Percentiles rank a stretch among this genome's conserved stretches.
Evolutionary conservation across 2,113 vertebrate genomes (phyloP).

Genomic region (Urocynchramus pylzowi): DNA sequence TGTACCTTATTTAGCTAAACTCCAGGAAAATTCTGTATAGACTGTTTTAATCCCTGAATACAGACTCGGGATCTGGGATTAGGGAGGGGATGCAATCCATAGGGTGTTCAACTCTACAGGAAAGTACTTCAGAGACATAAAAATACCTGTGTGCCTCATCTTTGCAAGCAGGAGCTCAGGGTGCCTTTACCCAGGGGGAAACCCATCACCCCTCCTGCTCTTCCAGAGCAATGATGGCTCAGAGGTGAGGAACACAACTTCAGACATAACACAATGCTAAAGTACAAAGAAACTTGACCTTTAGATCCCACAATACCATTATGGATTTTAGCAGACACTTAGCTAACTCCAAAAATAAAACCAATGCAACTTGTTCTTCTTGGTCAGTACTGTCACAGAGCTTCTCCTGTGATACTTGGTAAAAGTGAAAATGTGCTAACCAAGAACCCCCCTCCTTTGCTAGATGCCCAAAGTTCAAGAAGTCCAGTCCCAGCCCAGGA

Average conservation of each 20-base stretch:
- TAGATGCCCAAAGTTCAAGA: neutral
- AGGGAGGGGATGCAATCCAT: accelerated
- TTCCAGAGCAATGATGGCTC: neutral
- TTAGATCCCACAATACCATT: neutral
- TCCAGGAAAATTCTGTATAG: neutral
- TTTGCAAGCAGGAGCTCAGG: neutral
- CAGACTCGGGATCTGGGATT: neutral
- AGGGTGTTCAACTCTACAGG: neutral
- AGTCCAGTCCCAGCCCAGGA: neutral
- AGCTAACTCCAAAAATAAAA: neutral
- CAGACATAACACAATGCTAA: neutral
- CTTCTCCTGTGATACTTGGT: accelerated
- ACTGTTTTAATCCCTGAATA: neutral
- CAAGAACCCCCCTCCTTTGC: accelerated
- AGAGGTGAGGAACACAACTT: neutral
- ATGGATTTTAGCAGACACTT: neutral
- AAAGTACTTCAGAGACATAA: neutral
- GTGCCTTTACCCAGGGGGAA: neutral
- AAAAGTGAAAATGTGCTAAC: neutral
- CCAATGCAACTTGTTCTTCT: neutral
- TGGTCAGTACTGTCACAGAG: neutral
- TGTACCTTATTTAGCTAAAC: neutral
- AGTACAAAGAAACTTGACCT: neutral
- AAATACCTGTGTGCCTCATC: accelerated
- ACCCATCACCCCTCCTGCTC: neutral